Conservation (phyloP, 1,140 invertebrate species). For the Rhynchophorus ferrugineus region DNA sequence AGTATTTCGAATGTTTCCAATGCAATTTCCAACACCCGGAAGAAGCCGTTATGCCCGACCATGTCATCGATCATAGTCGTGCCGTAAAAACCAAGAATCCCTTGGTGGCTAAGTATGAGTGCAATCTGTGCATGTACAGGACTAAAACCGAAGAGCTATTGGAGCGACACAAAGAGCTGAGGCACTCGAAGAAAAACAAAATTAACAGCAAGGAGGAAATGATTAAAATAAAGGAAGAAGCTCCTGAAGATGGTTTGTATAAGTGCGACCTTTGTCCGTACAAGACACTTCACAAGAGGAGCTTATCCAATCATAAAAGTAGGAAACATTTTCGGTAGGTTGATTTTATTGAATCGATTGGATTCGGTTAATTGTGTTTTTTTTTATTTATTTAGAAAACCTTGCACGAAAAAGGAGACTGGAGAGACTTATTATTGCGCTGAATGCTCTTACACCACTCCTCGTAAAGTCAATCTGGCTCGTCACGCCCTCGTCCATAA, state of each 20-base stretch:
- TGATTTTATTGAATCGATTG: too few species aligned
- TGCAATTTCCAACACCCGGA: conserved; percentile 13
- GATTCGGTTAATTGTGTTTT: too few species aligned
- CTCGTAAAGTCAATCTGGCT: conserved; percentile 12
- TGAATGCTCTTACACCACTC: conserved; percentile 14
- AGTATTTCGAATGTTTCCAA: conserved; percentile 18
- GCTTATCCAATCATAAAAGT: conserved; percentile 12
- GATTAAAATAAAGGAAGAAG: conserved; percentile 2
- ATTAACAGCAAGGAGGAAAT: not conserved
- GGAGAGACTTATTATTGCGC: conserved; percentile 6
- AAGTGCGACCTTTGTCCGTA: conserved; percentile 10
- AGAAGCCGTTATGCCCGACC: conserved; percentile 7
- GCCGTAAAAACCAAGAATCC: conserved; percentile 2
- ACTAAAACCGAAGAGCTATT: conserved; percentile 15
- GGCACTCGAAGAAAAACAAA: not conserved
- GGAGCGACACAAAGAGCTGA: conserved; percentile 2
- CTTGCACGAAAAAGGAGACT: not conserved
- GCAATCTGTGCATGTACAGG: conserved; percentile 6
- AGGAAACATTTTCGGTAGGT: conserved; percentile 8
- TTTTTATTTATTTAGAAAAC: too few species aligned
- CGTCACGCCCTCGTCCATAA: conserved; percentile 14
- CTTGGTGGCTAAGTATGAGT: conserved; percentile 4
- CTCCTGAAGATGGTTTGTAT: not conserved
- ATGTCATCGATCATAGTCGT: conserved; percentile 14
- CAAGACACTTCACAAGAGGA: conserved; percentile 6